Conservation (phyloP, 2,113 vertebrate species). For the Pungitius pungitius region DNA sequence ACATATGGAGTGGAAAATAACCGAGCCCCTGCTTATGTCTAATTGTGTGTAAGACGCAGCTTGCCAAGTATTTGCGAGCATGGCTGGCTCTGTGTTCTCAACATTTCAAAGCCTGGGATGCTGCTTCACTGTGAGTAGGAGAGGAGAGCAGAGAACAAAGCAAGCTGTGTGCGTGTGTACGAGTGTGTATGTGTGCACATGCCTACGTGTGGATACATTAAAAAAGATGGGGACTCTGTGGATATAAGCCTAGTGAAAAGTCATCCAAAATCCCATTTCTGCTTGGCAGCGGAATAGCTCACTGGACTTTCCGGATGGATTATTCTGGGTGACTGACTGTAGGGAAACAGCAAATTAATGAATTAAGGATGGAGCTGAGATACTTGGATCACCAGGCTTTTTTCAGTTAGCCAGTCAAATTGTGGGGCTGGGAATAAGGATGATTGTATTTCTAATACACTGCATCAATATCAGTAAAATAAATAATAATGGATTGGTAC, state of each 20-base stretch:
- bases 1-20: conserved; percentile 2
- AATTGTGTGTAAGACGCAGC: conserved; percentile 1
- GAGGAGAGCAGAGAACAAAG: conserved; percentile 9
- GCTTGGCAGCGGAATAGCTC: conserved; percentile 70
- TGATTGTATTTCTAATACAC: neutral
- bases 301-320: conserved; percentile 75
- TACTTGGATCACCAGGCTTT: conserved; percentile 63
- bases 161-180: conserved; percentile 9
- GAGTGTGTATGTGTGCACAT: conserved; percentile 2
- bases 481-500: neutral
- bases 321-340: conserved; percentile 71
- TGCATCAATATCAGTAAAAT: neutral
- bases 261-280: conserved; percentile 74
- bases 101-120: conserved; percentile 16
- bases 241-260: conserved; percentile 66
- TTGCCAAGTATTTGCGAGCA: neutral
- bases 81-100: conserved; percentile 13
- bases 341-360: conserved; percentile 75
- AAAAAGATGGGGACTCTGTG: conserved; percentile 34
- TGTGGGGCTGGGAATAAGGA: neutral
- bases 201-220: conserved; percentile 39
- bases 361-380: conserved; percentile 67
- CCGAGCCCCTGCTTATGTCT: neutral
- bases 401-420: conserved; percentile 43
- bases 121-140: conserved; percentile 10